Percentiles rank a stretch among this genome's conserved stretches.
Conservation (phyloP, 1,140 invertebrate species). For the Atopsyche davidsoni region DNA sequence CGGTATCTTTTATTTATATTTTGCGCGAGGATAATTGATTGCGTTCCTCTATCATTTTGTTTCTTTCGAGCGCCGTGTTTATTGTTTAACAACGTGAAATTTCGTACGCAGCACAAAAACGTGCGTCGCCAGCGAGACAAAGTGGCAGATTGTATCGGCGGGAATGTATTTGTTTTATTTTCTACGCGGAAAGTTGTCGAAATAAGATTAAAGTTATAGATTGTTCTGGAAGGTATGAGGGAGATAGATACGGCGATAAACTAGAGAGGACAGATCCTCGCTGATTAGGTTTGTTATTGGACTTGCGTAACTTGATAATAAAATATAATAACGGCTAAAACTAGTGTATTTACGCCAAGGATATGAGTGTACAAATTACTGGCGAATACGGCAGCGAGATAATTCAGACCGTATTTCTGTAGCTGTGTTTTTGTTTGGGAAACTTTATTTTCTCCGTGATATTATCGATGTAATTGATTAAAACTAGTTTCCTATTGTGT, state of each 20-base stretch:
- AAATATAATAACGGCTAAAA: conserved; percentile 22
- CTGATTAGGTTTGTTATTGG: conserved; percentile 24
- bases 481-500: too few relatives aligned
- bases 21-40: conserved; percentile 25
- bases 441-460: too few relatives aligned
- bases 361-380: too few relatives aligned
- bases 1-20: conserved; percentile 29
- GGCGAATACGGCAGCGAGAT: too few relatives aligned
- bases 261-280: conserved; percentile 3
- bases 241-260: conserved; percentile 1
- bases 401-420: too few relatives aligned
- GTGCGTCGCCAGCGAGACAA: conserved; percentile 9
- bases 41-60: conserved; percentile 19
- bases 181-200: not conserved
- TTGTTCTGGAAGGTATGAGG: conserved; percentile 3
- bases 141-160: not conserved
- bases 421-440: too few relatives aligned
- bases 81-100: conserved; percentile 25
- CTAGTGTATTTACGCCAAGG: too few relatives aligned
- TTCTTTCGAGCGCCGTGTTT: conserved; percentile 23
- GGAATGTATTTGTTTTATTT: not conserved
- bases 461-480: too few relatives aligned
- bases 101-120: conserved; percentile 2
- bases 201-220: conserved; percentile 16
- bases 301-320: conserved; percentile 16